Conservation (phyloP, 1,140 invertebrate genomes). For the Pseudachorutes palmiensis region DNA sequence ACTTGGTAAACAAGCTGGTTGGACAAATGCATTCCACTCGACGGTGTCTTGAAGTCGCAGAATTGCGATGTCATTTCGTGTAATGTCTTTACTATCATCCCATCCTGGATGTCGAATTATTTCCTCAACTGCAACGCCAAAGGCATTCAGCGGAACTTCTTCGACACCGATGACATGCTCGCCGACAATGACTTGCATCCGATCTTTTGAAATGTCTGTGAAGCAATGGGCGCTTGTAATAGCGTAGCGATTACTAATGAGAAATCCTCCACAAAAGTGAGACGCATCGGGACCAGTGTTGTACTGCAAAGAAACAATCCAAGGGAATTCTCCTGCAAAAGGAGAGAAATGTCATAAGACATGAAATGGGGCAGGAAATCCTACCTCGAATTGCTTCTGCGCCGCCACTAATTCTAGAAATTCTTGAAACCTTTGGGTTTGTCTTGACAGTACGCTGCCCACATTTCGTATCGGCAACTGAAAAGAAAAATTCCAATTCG, state of each 20-base stretch:
- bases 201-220: not conserved
- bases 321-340: constrained; percentile 8
- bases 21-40: constrained; percentile 14
- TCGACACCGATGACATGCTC: constrained; percentile 8
- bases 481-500: not conserved
- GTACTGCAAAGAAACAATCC: constrained; percentile 13
- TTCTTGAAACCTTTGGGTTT: constrained; percentile 7
- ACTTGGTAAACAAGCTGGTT: constrained; percentile 12
- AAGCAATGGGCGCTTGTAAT: constrained; percentile 5
- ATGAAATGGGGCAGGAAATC: not conserved
- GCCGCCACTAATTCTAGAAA: constrained; percentile 4
- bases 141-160: constrained; percentile 6
- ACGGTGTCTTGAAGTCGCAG: not conserved
- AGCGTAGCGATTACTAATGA: constrained; percentile 1
- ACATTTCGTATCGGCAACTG: constrained; percentile 13
- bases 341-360: not conserved
- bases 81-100: not conserved
- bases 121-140: not conserved
- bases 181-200: constrained; percentile 5
- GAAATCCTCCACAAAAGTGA: constrained; percentile 17
- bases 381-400: not conserved
- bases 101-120: constrained; percentile 9
- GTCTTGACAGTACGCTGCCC: not conserved
- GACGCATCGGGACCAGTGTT: not conserved
- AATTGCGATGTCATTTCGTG: constrained; percentile 8